Evolutionary conservation across 1,140 invertebrate species (phyloP).

Genomic region (Zaprionus davidi): DNA sequence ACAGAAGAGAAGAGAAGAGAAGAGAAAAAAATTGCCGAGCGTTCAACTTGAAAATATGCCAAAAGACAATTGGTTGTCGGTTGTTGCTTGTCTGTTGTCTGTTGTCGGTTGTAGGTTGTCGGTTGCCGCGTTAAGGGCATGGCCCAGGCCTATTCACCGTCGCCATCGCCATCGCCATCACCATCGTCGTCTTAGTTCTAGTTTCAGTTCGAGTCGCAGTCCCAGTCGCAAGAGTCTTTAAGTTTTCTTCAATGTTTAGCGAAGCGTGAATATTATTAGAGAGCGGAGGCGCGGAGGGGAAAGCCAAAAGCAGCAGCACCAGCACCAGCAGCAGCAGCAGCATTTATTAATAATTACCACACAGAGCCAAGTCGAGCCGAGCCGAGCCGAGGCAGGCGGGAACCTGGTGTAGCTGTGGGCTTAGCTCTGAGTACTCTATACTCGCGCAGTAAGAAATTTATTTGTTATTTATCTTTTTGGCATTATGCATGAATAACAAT

Average conservation of each 20-base stretch:
- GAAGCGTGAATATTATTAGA: constrained; percentile 78
- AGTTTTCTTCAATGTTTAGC: constrained; percentile 78
- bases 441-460: constrained; percentile 69
- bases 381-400: not conserved
- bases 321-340: constrained; percentile 40
- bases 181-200: constrained; percentile 35
- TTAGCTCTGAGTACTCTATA: constrained; percentile 18
- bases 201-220: constrained; percentile 43
- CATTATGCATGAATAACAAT: constrained; percentile 82
- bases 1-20: constrained; percentile 9
- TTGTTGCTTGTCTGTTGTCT: constrained; percentile 38
- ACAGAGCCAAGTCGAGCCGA: constrained; percentile 25
- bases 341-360: constrained; percentile 81
- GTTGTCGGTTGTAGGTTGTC: constrained; percentile 42
- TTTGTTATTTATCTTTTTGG: constrained; percentile 81
- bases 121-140: constrained; percentile 64
- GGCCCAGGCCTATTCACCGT: constrained; percentile 44
- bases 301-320: constrained; percentile 55
- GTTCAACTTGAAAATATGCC: constrained; percentile 82
- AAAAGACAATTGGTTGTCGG: constrained; percentile 78
- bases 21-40: constrained; percentile 57
- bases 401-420: constrained; percentile 17
- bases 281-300: constrained; percentile 38
- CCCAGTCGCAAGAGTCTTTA: constrained; percentile 44
- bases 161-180: constrained; percentile 10